phyloP scores from a whole-genome alignment of 2,888 invertebrate species.

The Philaethria dido region DNA sequence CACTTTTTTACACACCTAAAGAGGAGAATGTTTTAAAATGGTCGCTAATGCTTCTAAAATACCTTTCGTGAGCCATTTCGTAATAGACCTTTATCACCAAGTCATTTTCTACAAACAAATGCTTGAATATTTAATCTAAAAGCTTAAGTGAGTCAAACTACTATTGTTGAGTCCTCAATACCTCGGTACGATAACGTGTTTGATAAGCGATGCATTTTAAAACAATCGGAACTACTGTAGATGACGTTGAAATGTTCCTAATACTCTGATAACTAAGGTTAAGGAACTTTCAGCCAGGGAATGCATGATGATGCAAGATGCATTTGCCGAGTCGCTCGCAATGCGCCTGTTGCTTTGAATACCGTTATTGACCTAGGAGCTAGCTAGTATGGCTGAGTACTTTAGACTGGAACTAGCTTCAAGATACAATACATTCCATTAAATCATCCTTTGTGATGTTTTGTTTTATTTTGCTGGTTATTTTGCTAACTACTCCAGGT shows the following conservation, averaged over 20 bases:
- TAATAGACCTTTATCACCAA: slow-evolving; percentile 10
- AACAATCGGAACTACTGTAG: slow-evolving; percentile 59
- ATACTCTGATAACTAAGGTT: slow-evolving; percentile 62
- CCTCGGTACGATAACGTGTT: slow-evolving; percentile 71
- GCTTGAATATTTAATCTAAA: slow-evolving; percentile 30
- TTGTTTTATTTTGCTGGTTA: neutral
- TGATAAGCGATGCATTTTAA: slow-evolving; percentile 73
- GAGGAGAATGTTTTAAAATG: slow-evolving; percentile 29
- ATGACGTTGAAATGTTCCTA: slow-evolving; percentile 51
- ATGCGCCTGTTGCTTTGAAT: slow-evolving; percentile 64
- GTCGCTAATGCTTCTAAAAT: slow-evolving; percentile 13
- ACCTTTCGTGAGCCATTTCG: slow-evolving; percentile 8
- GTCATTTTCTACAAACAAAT: neutral
- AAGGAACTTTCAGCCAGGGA: slow-evolving; percentile 56
- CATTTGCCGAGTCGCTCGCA: slow-evolving; percentile 63
- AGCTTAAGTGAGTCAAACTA: slow-evolving; percentile 50
- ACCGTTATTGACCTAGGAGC: slow-evolving; percentile 72
- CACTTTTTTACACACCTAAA: neutral
- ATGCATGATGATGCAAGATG: slow-evolving; percentile 64
- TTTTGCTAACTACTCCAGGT: neutral
- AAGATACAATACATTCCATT: slow-evolving; percentile 39
- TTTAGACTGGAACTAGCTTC: slow-evolving; percentile 37
- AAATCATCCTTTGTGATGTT: slow-evolving; percentile 30
- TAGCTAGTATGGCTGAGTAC: slow-evolving; percentile 46
- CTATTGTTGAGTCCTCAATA: slow-evolving; percentile 53